Evolutionary conservation across 2,888 invertebrate genomes (phyloP), one percentile per base, ranked within the genome.

Genomic region (Papilio elwesi): DNA sequence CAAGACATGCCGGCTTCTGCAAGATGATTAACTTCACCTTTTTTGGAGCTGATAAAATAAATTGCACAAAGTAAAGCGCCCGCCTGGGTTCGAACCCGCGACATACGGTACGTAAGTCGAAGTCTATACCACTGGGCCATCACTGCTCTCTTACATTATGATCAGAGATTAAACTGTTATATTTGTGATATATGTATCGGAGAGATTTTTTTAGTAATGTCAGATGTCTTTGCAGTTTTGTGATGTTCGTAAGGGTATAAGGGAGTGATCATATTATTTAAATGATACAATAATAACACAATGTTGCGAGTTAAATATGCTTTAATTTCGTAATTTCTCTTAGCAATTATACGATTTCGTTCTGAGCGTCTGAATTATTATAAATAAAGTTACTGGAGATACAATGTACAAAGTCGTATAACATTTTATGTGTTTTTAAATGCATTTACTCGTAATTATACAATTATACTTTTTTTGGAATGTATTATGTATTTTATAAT

Each of bases 301-400:
- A 76, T 73, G 74, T 78, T 84, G 90, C 92, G 90, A 92, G 92
- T 93, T 93, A 93, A 93, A 93, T 93, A 93, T 92, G 91, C 90
- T 93, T 93, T 93, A 93, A 92, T 93, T 93, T 91, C 89, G 89
- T 93, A 92, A 92, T 92, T 90, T 91, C 90, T 93, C 93, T 92
- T 93, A 93, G 92, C 92, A 91, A 88, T 91, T 92, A 91, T 90
- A 91, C 83, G 85, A 83, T 92, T 93, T 92, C 90, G 89, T 91
- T 91, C 85, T 91, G 92, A 91, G 92, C 92, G 88, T 92, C 87
- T 87, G 88, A 90, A 88, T 91, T 90, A 89, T 89, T 91, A 92
- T 86, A 89, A 86, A 88, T 81, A 81, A 85, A 90, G 90, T 90
- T 88, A 90, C 89, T 83, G 85, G 36, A 84, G 85, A 85, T 90